phyloP scores from a whole-genome alignment of 1,140 invertebrate genomes.

The Hesperophylax magnus region DNA sequence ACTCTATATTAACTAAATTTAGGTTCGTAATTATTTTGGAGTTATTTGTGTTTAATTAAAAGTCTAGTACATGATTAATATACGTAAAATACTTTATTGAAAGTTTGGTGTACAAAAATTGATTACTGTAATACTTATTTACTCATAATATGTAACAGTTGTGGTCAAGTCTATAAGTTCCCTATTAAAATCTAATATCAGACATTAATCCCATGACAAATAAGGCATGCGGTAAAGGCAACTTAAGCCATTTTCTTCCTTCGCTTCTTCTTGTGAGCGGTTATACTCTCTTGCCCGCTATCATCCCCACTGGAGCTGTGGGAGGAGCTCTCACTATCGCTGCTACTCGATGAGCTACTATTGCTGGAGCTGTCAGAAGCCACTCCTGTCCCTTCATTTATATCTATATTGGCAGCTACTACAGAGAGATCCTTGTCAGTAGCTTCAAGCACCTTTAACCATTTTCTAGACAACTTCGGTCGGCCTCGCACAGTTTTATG shows the following conservation, averaged over 20 bases:
- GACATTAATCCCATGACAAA: constrained; percentile 37
- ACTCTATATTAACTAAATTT: too few species aligned
- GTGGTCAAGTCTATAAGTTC: constrained; percentile 40
- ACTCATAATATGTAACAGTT: constrained; percentile 26
- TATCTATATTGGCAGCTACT: constrained; percentile 89
- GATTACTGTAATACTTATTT: constrained; percentile 35
- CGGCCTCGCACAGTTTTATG: constrained; percentile 97
- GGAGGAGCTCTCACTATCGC: constrained; percentile 76
- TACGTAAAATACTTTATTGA: constrained; percentile 30
- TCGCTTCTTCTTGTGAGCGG: constrained; percentile 90
- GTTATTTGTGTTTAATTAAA: not conserved
- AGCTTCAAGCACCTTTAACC: constrained; percentile 80
- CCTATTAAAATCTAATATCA: constrained; percentile 36
- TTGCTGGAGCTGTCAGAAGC: constrained; percentile 95
- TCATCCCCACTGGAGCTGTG: constrained; percentile 76
- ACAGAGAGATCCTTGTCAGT: constrained; percentile 87
- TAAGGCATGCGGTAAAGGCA: constrained; percentile 57
- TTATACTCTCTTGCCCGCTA: constrained; percentile 89
- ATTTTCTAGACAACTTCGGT: constrained; percentile 93
- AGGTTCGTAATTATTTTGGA: not conserved
- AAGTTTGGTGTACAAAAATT: constrained; percentile 43
- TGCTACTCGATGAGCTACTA: constrained; percentile 86
- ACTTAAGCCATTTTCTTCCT: constrained; percentile 67
- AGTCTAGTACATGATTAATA: not conserved
- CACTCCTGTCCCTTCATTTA: constrained; percentile 89